Base-by-base conservation (phyloP, 2,888 invertebrate genomes). In the Trichacis sp. region DNA sequence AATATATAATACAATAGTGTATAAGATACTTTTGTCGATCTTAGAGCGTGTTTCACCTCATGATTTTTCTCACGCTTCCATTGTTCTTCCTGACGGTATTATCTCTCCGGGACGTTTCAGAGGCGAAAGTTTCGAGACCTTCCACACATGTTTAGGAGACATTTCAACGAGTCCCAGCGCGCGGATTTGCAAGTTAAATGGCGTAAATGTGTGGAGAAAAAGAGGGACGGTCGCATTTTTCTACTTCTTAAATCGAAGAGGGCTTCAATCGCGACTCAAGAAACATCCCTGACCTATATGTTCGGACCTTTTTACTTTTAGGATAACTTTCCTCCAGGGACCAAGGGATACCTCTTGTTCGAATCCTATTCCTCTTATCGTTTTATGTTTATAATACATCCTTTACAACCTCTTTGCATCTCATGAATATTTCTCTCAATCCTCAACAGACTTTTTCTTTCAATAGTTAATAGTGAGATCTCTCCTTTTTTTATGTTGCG, bases 161-260 rank as follows among this genome's bases (percentile, higher is more conserved):
- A 76, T 73, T 65, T 61, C 68, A 55, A 47, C 59, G 51, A 59
- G 69, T 73, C 71, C 73, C 73, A 61, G 72, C 50, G 68, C 76
- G 69, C 72, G 73, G 75, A 80, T 80, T 80, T 80, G 76, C 78
- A 79, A 80, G 79, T 80, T 78, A 80, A 80, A 79, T 78, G 76
- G 71, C 75, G 75, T 77, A 79, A 76, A 74, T 73, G 78, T 74
- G 70, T 69, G 69, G 68, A 45, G 18, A 40, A 11, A 36, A 11
- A 12, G 18, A 42, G 45, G 9, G 45, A 20, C 2, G 12, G 8
- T 2, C 19, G 45, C 18, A 12, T 19, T 45, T 45, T 20, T 45
- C 69, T 63, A n/a, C 64, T 60, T 69, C 64, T 56, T 24, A 29
- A 36, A 29, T 11, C 15, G 17, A 30, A 29, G 40, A 43, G 50